Base-by-base conservation (phyloP, 1,140 invertebrate species). In the Nautilus pompilius region DNA sequence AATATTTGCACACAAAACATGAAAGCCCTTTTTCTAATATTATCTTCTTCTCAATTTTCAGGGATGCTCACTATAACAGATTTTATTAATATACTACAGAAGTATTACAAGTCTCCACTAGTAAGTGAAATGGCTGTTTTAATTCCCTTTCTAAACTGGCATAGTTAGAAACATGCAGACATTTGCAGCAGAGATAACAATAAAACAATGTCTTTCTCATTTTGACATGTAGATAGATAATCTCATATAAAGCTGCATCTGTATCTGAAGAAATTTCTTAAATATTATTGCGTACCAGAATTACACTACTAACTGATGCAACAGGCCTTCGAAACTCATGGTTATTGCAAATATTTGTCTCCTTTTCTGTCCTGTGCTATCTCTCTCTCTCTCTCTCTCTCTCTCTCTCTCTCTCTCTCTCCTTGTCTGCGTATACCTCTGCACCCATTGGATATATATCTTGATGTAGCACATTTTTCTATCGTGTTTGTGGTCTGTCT, bases 61-160 rank as follows among this genome's bases (percentile, higher is more conserved):
- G 87, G 96, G 53, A 99, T 99, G 96, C 86, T 99, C 56, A 99
- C 98, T 36, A 99, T 99, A 73, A 99, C 98, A 51, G 98, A 99
- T 84, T 99, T 99, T 81, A 99, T 99, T 76, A 95, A 96, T 83
- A 99, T 99, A 76, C 86, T 99, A 55, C 90, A 96, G 84, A 86
- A 82, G 63, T 97, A 95, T 89, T 97, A 98, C 85, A 96, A 93
- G 74, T 93, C 93, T 69, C 91, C 93, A 22, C 88, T 90, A 69
- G 90, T 94, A 63, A 78, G 71, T 76, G 63, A n/a, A 17, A 24
- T 26, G n/a, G n/a, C n/a, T n/a, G n/a, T n/a, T n/a, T n/a, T n/a
- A n/a, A n/a, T n/a, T n/a, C n/a, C n/a, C n/a, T n/a, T n/a, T n/a
- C n/a, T n/a, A n/a, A n/a, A n/a, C n/a, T n/a, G n/a, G n/a, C n/a